Evolutionary conservation across 2,797 vertebrate genomes (phyloP).

Genomic region (Tapera naevia): DNA sequence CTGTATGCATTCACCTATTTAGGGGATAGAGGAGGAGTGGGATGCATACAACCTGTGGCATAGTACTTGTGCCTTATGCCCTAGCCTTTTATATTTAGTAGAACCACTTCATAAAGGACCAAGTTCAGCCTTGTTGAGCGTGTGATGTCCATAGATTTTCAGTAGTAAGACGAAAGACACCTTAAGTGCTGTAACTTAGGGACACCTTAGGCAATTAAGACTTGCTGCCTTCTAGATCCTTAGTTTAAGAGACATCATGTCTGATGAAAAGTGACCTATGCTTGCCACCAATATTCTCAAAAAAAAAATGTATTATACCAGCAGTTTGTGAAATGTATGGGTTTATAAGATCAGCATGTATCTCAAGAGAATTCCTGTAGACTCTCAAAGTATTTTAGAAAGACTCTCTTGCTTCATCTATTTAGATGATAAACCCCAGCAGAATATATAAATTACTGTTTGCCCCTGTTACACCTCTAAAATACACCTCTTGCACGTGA

Average conservation of each 20-base stretch:
- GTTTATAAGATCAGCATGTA: background rate
- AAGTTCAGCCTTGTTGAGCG: background rate
- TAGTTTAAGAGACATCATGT: background rate
- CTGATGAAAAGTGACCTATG: background rate
- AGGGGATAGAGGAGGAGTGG: background rate
- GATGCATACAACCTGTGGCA: background rate
- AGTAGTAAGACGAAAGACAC: background rate
- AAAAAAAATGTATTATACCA: background rate
- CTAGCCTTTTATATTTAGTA: background rate
- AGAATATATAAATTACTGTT: background rate
- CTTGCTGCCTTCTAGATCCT: background rate
- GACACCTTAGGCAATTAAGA: background rate
- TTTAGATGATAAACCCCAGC: background rate
- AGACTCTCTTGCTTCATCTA: background rate
- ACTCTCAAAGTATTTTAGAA: background rate
- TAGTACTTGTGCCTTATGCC: background rate
- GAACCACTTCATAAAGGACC: background rate
- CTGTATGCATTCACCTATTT: background rate
- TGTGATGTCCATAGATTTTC: background rate
- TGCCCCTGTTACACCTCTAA: background rate
- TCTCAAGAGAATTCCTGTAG: background rate
- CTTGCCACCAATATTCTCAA: background rate
- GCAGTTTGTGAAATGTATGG: background rate
- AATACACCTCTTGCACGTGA: background rate
- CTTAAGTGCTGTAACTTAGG: background rate